Evolutionary conservation across 2,113 vertebrate species (phyloP).

Genomic region (Rhabdornis inornatus): DNA sequence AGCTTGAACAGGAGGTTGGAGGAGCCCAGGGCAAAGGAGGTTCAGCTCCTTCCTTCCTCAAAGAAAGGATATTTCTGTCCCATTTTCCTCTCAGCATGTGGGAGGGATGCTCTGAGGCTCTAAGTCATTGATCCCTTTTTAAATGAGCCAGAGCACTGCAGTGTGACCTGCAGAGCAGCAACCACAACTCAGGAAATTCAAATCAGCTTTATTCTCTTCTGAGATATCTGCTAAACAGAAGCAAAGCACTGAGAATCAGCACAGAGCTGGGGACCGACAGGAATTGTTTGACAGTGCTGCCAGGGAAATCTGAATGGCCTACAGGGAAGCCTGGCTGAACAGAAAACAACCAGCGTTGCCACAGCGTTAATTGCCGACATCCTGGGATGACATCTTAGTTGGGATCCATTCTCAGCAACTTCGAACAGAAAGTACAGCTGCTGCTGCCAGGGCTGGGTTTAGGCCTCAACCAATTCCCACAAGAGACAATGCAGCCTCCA

Average conservation of each 20-base stretch:
- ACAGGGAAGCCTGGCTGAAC: conserved; percentile 52
- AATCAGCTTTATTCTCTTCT: conserved; percentile 65
- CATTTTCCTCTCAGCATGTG: conserved; percentile 65
- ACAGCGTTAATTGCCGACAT: conserved; percentile 52
- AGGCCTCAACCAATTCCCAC: conserved; percentile 52
- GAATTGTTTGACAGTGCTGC: conserved; percentile 46
- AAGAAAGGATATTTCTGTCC: conserved; percentile 63
- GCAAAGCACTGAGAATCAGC: conserved; percentile 20
- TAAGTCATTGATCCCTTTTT: conserved; percentile 66
- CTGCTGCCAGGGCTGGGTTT: conserved; percentile 52
- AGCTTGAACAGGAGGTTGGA: conserved; percentile 28
- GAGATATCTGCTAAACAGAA: conserved; percentile 60
- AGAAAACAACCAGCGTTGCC: conserved; percentile 19
- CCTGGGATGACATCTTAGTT: conserved; percentile 60
- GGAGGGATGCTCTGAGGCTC: conserved; percentile 61
- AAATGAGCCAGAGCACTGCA: conserved; percentile 54
- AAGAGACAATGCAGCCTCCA: conserved; percentile 35
- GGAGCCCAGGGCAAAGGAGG: conserved; percentile 54
- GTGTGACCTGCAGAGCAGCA: conserved; percentile 54
- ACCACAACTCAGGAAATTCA: conserved; percentile 68
- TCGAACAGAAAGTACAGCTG: conserved; percentile 55
- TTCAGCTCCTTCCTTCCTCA: conserved; percentile 54
- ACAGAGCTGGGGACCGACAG: background rate
- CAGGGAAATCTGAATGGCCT: conserved; percentile 60
- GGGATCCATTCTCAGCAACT: conserved; percentile 36